Conservation (phyloP, 2,888 invertebrate species). For the Aporophyla nigra region DNA sequence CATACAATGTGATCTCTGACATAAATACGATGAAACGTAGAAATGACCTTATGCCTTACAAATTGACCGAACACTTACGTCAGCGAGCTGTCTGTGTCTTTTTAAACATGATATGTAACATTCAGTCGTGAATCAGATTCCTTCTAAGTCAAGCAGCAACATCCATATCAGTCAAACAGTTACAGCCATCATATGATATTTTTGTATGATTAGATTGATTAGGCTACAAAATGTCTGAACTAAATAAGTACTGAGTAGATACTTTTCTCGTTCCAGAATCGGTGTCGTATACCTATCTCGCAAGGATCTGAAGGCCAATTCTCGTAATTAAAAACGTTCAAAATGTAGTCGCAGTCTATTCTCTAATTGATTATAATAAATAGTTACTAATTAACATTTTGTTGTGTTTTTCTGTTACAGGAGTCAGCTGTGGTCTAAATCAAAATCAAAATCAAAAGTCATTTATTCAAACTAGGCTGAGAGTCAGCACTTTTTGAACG, state of each 20-base stretch:
- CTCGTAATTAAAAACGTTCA: too few relatives aligned
- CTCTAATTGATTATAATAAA: too few relatives aligned
- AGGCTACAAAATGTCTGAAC: background rate
- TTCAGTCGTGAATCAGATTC: background rate
- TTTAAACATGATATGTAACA: background rate
- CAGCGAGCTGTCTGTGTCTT: background rate
- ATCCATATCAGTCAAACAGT: background rate
- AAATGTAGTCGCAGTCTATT: too few relatives aligned
- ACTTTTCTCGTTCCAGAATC: background rate
- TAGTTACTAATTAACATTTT: too few relatives aligned
- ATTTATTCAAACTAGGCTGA: too few relatives aligned
- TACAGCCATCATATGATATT: background rate
- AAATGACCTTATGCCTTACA: conserved; percentile 40
- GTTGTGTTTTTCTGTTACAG: too few relatives aligned
- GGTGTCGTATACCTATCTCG: background rate
- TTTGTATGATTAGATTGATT: background rate
- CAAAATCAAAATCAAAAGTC: too few relatives aligned
- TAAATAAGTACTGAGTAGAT: background rate
- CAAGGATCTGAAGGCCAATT: background rate
- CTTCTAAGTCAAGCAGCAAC: background rate
- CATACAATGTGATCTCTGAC: conserved; percentile 48
- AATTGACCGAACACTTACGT: conserved; percentile 30
- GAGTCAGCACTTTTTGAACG: too few relatives aligned
- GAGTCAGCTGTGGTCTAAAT: too few relatives aligned
- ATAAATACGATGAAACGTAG: conserved; percentile 40